A percentile compares a stretch with the other conserved stretches of the same genome.
Conservation (phyloP, 1,140 invertebrate genomes). For the Orius insidiosus region DNA sequence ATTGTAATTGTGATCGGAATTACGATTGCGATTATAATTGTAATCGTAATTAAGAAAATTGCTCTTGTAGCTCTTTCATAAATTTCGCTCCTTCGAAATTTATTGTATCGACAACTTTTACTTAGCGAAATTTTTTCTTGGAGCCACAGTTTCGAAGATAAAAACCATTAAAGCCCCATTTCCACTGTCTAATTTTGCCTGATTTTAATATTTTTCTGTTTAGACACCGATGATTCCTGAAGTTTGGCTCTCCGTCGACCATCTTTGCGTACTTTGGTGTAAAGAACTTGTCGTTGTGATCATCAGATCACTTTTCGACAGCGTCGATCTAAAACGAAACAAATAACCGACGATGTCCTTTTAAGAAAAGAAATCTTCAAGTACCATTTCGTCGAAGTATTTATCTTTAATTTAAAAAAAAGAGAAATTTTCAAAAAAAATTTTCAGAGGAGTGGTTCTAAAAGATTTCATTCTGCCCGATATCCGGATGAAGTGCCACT, state of each 20-base stretch:
- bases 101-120: too few relatives aligned
- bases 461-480: slow-evolving; percentile 13
- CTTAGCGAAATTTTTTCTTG: too few relatives aligned
- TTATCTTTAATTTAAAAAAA: slow-evolving; percentile 14
- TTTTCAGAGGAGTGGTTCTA: slow-evolving; percentile 21
- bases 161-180: too few relatives aligned
- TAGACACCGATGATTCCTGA: slow-evolving; percentile 62
- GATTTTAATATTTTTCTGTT: slow-evolving; percentile 23
- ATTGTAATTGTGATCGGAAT: too few relatives aligned
- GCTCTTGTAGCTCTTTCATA: too few relatives aligned
- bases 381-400: slow-evolving; percentile 39
- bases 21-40: too few relatives aligned
- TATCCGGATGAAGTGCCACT: slow-evolving; percentile 15
- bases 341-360: slow-evolving; percentile 23
- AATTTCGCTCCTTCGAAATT: too few relatives aligned
- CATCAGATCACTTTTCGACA: slow-evolving; percentile 65
- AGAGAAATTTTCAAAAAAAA: not conserved
- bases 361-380: slow-evolving; percentile 28
- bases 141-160: too few relatives aligned
- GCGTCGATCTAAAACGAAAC: slow-evolving; percentile 35
- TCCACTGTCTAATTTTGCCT: too few relatives aligned
- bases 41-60: too few relatives aligned
- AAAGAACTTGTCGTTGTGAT: slow-evolving; percentile 69
- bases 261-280: slow-evolving; percentile 78
- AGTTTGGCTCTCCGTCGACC: slow-evolving; percentile 76